These are phyloP conservation scores for Vicugna pacos DNA, from an alignment of 2,113 vertebrate genomes.

Conservation along the genomic window DNA sequence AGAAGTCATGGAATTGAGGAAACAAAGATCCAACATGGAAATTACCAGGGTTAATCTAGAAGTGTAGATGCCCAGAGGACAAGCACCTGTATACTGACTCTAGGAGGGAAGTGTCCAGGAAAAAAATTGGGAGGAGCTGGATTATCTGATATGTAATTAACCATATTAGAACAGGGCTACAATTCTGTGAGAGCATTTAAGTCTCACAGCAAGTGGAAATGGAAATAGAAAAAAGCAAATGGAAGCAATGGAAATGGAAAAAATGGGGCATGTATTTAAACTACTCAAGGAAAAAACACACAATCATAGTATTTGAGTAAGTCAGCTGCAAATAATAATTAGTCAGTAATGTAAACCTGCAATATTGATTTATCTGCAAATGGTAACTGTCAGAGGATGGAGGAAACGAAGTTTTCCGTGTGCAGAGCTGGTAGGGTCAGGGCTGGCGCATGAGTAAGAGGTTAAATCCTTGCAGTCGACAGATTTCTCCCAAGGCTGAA, in stretches of 20 bases:
- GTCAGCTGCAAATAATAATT: neutral
- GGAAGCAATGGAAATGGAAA: no score
- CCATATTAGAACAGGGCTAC: neutral
- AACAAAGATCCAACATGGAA: neutral
- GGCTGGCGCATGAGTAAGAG: neutral
- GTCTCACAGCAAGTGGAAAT: no score
- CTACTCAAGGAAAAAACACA: neutral
- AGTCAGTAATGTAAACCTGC: neutral
- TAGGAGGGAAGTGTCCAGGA: neutral
- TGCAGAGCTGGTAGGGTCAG: neutral
- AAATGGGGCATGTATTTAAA: neutral
- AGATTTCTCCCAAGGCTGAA: neutral
- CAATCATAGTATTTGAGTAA: neutral
- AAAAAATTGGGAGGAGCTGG: neutral
- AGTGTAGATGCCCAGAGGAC: neutral
- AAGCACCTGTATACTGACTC: accelerated
- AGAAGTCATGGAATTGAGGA: neutral
- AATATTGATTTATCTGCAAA: neutral
- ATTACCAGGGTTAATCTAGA: neutral
- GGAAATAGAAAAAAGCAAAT: conserved; percentile 2
- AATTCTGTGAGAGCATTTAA: neutral
- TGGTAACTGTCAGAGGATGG: neutral
- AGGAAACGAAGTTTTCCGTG: neutral
- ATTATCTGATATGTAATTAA: neutral
- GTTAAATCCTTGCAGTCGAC: neutral